Evolutionary conservation across 2,113 vertebrate species (phyloP).

Genomic region (Petrocephalus microphthalmus): DNA sequence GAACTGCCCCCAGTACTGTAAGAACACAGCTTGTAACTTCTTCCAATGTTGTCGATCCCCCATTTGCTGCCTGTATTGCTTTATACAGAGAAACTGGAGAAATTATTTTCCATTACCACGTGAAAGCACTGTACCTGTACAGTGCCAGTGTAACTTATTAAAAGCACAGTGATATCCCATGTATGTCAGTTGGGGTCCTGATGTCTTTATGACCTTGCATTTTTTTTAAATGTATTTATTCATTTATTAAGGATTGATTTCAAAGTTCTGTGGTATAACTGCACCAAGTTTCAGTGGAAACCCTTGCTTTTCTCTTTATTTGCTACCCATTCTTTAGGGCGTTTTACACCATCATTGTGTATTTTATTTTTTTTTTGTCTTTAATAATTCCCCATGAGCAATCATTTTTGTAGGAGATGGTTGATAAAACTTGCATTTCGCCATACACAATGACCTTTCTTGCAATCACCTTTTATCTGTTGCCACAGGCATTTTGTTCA

Average conservation of each 20-base stretch:
- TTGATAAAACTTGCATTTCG: background rate
- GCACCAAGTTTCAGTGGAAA: background rate
- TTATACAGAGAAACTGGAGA: background rate
- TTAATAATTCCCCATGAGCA: background rate
- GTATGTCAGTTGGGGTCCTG: background rate
- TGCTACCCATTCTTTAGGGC: background rate
- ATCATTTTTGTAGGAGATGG: background rate
- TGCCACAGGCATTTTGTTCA: background rate
- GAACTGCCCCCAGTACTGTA: background rate
- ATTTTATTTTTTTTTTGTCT: background rate
- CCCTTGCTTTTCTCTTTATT: background rate
- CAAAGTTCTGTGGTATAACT: background rate
- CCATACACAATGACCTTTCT: background rate
- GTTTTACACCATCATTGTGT: background rate
- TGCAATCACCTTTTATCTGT: background rate
- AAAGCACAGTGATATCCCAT: background rate
- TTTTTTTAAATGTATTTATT: background rate
- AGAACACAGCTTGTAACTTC: background rate
- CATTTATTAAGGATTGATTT: background rate
- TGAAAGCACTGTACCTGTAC: background rate
- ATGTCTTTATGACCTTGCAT: background rate
- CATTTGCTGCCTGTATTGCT: background rate
- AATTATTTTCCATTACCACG: background rate
- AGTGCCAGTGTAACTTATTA: background rate
- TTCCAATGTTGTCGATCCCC: background rate